A percentile compares a stretch with the other conserved stretches of the same genome.
phyloP scores from a whole-genome alignment of 2,888 invertebrate genomes.

The Sericinus montela region DNA sequence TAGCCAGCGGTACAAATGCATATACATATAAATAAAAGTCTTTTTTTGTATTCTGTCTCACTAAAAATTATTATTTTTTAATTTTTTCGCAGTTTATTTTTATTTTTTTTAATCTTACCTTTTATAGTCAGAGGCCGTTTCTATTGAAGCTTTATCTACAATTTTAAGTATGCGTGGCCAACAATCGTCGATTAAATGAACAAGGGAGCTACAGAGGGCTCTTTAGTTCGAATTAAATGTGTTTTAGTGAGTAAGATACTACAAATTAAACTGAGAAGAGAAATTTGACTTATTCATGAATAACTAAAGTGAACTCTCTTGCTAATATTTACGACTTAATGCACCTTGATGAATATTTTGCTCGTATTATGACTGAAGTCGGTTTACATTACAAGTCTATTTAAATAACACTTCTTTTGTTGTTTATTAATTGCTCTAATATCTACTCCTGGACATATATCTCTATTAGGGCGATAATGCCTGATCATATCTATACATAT shows the following conservation, averaged over 20 bases:
- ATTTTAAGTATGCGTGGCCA: slow-evolving; percentile 39
- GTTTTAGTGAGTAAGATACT: slow-evolving; percentile 39
- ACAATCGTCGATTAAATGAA: slow-evolving; percentile 56
- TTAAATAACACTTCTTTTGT: too few species aligned
- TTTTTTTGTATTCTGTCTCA: too few species aligned
- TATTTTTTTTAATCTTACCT: too few species aligned
- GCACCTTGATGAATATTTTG: background rate
- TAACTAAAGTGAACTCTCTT: background rate
- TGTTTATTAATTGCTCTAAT: too few species aligned
- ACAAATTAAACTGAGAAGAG: slow-evolving; percentile 14
- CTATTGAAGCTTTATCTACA: slow-evolving; percentile 5
- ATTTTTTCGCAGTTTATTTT: too few species aligned
- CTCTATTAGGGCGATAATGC: too few species aligned
- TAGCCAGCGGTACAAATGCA: too few species aligned
- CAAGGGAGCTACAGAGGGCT: slow-evolving; percentile 51
- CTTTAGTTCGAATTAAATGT: slow-evolving; percentile 61
- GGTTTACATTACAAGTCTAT: too few species aligned
- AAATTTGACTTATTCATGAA: slow-evolving; percentile 6
- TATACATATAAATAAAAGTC: too few species aligned
- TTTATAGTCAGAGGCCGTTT: background rate
- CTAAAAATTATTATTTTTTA: too few species aligned
- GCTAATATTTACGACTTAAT: background rate
- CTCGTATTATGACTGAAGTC: background rate
- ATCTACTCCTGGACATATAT: too few species aligned
- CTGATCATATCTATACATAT: too few species aligned